Evolutionary conservation across 2,888 invertebrate genomes (phyloP).

Genomic region (Hedychridium roseum): DNA sequence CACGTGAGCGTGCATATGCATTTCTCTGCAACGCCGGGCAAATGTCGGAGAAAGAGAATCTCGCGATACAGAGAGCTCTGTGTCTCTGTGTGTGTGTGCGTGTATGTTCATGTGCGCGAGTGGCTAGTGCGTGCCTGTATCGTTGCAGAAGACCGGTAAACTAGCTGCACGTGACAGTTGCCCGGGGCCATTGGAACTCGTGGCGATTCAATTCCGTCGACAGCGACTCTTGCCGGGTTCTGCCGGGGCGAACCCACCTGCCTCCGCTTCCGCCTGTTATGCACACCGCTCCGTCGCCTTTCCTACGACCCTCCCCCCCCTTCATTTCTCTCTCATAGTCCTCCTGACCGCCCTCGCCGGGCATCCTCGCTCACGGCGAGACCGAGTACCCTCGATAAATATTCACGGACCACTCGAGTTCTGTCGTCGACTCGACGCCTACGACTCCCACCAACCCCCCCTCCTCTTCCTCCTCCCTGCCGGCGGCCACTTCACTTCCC

Average conservation of each 20-base stretch:
- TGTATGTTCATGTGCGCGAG: no score
- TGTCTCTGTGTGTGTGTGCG: no score
- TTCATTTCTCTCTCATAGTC: no score
- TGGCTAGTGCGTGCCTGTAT: no score
- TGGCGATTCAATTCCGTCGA: constrained; percentile 45
- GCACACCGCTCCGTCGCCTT: no score
- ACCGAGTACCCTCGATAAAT: constrained; percentile 40
- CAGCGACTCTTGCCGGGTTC: constrained; percentile 18
- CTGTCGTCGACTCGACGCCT: neutral
- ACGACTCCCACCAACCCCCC: neutral
- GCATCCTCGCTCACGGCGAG: constrained; percentile 18
- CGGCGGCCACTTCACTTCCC: neutral
- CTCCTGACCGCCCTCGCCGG: no score
- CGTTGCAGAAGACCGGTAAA: constrained; percentile 34
- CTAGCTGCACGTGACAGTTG: constrained; percentile 49
- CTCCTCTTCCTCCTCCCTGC: neutral
- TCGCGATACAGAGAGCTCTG: no score
- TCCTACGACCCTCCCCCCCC: constrained; percentile 6
- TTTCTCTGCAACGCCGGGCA: no score
- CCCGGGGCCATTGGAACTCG: constrained; percentile 40
- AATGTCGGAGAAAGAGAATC: no score
- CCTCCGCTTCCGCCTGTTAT: constrained; percentile 3
- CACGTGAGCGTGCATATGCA: no score
- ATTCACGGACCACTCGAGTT: constrained; percentile 32
- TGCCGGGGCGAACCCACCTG: neutral